Evolutionary conservation across 2,113 vertebrate genomes (phyloP).

Genomic region (Brachyistius frenatus): DNA sequence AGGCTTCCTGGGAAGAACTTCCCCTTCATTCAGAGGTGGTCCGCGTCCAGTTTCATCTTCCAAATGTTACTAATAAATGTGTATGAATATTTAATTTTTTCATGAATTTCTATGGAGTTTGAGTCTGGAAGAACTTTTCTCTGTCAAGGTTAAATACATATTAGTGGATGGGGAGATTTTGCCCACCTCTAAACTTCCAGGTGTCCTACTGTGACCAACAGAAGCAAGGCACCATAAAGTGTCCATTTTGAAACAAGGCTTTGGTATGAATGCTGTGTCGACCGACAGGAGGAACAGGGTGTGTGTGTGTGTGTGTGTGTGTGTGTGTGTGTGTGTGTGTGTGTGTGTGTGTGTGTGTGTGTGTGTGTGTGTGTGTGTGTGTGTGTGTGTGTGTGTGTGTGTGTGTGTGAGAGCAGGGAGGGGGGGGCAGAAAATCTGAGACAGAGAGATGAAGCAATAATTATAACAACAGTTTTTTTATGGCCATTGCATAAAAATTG

Average conservation of each 20-base stretch:
- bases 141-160: slow-evolving; percentile 47
- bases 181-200: slow-evolving; percentile 6
- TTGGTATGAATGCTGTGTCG: neutral
- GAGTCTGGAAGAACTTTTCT: neutral
- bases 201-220: too few relatives aligned
- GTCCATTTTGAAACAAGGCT: too few relatives aligned
- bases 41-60: slow-evolving; percentile 15
- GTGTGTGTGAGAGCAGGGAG: neutral
- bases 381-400: too few relatives aligned
- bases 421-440: neutral
- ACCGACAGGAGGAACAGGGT: neutral
- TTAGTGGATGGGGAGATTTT: neutral
- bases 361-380: too few relatives aligned
- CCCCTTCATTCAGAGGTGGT: neutral
- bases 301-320: too few relatives aligned
- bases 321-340: too few relatives aligned
- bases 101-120: slow-evolving; percentile 53
- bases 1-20: neutral
- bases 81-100: slow-evolving; percentile 57
- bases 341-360: too few relatives aligned
- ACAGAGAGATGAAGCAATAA: neutral
- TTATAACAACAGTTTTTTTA: neutral
- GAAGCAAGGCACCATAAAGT: too few relatives aligned
- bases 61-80: slow-evolving; percentile 16
- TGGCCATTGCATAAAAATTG: slow-evolving; percentile 8